These are phyloP conservation scores for Fundulus diaphanus DNA, from an alignment of 2,797 vertebrate species.

Conservation along the genomic window DNA sequence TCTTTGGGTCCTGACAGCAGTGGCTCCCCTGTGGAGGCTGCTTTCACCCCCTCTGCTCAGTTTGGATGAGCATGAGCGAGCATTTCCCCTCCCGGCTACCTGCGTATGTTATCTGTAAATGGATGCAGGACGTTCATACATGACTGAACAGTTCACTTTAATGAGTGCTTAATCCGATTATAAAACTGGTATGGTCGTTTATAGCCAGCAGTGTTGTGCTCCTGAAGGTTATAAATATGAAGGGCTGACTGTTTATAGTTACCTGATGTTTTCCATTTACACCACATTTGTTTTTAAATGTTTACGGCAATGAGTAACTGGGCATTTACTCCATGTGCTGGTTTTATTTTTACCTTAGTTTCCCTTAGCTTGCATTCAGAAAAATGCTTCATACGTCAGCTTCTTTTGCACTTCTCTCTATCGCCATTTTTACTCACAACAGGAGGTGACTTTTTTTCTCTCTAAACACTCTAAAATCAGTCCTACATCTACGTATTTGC, in stretches of 20 bases:
- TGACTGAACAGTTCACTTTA: slow-evolving; percentile 5
- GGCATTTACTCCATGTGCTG: too few species aligned
- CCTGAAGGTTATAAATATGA: neutral
- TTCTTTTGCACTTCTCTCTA: neutral
- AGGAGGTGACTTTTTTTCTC: neutral
- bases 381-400: neutral
- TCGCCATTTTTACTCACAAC: neutral
- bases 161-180: slow-evolving; percentile 7
- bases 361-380: neutral
- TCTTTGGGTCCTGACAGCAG: neutral
- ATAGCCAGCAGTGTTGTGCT: neutral
- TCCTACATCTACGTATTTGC: neutral
- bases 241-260: neutral
- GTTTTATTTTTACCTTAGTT: neutral
- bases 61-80: slow-evolving; percentile 3
- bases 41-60: neutral
- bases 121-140: slow-evolving; percentile 3
- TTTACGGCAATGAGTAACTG: neutral
- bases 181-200: neutral
- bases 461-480: neutral
- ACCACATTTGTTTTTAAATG: neutral
- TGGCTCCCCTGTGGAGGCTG: slow-evolving; percentile 1
- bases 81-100: neutral
- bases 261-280: neutral
- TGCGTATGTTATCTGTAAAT: slow-evolving; percentile 3